Evolutionary conservation across 2,113 vertebrate genomes (phyloP), one percentile per base, ranked within the genome.

Genomic region (Pavo muticus): DNA sequence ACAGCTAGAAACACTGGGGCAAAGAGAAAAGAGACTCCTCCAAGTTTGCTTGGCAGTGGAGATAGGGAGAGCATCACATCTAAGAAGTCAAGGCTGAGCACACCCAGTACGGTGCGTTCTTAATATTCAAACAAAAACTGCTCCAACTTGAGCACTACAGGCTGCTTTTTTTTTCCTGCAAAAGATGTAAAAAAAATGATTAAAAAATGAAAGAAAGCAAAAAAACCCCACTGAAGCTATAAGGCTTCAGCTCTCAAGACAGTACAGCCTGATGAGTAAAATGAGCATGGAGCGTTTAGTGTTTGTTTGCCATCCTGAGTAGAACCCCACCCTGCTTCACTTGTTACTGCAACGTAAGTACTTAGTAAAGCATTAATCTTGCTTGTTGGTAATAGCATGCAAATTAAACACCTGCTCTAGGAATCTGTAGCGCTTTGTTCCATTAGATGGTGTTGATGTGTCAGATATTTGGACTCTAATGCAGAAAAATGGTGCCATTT

Each of bases 381-480:
- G 82, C 84, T 94, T 94, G 94, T 96, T 90, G 93, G 75, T 92
- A 93, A 95, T 93, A 96, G 77, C 87, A 94, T 94, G 91, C 88
- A 96, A 95, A 96, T 95, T 92, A 95, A 95, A 96, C 91, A 97
- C 95, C 96, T 96, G 94, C 90, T 95, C 69, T 83, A 88, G 86
- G 83, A 96, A 92, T 94, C 86, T 63, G 71, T 79, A 73, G 89
- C 57, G 84, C 70, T 96, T 96, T 93, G 92, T 94, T 96, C 91
- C 64, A 79, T 93, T 89, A 94, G 94, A 48, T 88, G 48, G 44
- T 91, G 92, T 94, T 94, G 92, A 89, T 81, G 52, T 74, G 93
- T 90, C 89, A 95, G 92, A 77, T 96, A 94, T 94, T 94, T 91
- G 90, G 90, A 56, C 91, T 96, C 88, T 92, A 92, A 97, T 97